phyloP scores from a whole-genome alignment of 2,113 vertebrate species.

The Nesogale talazaci region DNA sequence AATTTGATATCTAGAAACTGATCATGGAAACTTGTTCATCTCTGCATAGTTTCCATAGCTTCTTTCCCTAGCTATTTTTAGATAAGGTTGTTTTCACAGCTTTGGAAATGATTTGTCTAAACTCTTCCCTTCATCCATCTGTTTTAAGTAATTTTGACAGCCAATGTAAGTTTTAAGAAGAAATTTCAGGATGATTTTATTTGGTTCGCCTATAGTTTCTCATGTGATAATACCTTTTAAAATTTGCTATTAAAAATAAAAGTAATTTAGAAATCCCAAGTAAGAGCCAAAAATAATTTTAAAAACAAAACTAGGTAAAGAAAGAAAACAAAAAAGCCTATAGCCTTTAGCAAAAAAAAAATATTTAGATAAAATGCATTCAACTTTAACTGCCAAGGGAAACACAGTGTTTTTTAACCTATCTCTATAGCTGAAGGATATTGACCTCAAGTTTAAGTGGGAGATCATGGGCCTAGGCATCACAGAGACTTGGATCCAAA shows the following conservation, averaged over 20 bases:
- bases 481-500: background rate
- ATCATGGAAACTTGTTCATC: background rate
- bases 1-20: background rate
- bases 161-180: background rate
- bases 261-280: background rate
- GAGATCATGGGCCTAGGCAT: background rate
- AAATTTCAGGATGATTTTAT: background rate
- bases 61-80: background rate
- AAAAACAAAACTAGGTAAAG: background rate
- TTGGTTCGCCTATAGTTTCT: background rate
- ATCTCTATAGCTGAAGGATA: background rate
- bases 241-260: background rate
- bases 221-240: background rate
- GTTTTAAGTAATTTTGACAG: background rate
- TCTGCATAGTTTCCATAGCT: background rate
- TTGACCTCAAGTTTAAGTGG: too few species aligned
- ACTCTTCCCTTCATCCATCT: background rate
- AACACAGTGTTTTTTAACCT: background rate
- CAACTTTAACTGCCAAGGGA: background rate
- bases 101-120: background rate
- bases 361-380: background rate
- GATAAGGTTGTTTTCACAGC: background rate
- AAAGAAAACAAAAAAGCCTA: background rate
- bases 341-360: background rate
- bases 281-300: background rate